A percentile compares a stretch with the other conserved stretches of the same genome.
These are phyloP conservation scores for Istiophorus platypterus DNA, from an alignment of 2,113 vertebrate species.

Conservation along the genomic window DNA sequence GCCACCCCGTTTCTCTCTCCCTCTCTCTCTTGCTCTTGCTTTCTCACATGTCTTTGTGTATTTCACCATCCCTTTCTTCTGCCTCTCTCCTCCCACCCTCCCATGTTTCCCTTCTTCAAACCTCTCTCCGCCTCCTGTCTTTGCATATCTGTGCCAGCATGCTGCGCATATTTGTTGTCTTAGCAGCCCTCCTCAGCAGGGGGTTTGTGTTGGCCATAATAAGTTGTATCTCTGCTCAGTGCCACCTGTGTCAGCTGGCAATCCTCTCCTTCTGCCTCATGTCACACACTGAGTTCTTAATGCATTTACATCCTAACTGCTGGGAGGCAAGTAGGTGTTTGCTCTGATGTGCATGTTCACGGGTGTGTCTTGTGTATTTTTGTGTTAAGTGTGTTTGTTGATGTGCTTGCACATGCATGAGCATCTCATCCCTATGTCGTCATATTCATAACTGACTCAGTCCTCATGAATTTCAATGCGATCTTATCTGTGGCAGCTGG, in stretches of 20 bases:
- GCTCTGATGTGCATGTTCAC: conserved; percentile 40
- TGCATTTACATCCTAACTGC: conserved; percentile 65
- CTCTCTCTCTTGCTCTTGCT: not conserved
- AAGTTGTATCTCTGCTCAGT: conserved; percentile 70
- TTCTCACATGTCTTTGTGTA: not conserved
- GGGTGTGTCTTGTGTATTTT: conserved; percentile 21
- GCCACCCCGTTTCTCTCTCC: not conserved
- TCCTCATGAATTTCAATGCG: conserved; percentile 67
- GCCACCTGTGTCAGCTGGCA: conserved; percentile 79
- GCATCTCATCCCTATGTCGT: conserved; percentile 17
- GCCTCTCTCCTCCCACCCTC: not conserved
- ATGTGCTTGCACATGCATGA: conserved; percentile 2
- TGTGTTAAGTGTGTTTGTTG: conserved; percentile 43
- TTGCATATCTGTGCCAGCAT: conserved; percentile 41
- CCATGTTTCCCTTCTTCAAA: conserved; percentile 35
- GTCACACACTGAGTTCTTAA: conserved; percentile 70
- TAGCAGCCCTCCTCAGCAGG: conserved; percentile 66
- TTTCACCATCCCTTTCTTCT: conserved; percentile 15
- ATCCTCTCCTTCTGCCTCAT: conserved; percentile 52
- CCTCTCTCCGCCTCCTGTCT: conserved; percentile 34
- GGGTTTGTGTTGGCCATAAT: conserved; percentile 72
- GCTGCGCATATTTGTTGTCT: conserved; percentile 73
- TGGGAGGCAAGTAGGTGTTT: conserved; percentile 63
- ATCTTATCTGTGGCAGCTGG: conserved; percentile 63
- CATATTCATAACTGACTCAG: conserved; percentile 49